A percentile compares a stretch with the other conserved stretches of the same genome.
Conservation (phyloP, 2,888 invertebrate species). For the Antheraea assamensis region DNA sequence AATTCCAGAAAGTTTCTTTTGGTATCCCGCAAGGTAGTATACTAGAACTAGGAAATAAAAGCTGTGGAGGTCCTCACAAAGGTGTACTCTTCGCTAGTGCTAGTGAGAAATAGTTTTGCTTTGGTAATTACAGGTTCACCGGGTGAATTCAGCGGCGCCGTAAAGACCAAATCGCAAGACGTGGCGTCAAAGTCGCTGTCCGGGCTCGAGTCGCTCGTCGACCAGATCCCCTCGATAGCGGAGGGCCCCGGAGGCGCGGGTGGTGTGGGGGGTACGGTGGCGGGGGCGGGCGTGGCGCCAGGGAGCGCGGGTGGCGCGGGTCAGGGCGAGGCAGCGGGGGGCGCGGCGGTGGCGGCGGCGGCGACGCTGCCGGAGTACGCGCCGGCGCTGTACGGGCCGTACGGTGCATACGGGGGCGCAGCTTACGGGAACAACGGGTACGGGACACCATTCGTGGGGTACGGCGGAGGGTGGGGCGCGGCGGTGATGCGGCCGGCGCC, state of each 20-base stretch:
- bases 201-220: slow-evolving; percentile 93
- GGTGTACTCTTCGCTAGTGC: too few relatives aligned
- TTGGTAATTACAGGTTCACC: slow-evolving; percentile 50
- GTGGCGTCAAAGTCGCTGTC: slow-evolving; percentile 93
- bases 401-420: slow-evolving; percentile 61
- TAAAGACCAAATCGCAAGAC: slow-evolving; percentile 83
- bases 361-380: slow-evolving; percentile 57
- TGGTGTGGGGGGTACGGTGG: too few relatives aligned
- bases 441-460: slow-evolving; percentile 76
- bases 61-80: too few relatives aligned
- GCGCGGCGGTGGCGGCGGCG: slow-evolving; percentile 35
- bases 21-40: too few relatives aligned
- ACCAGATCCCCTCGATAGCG: slow-evolving; percentile 94
- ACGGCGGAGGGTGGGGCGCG: slow-evolving; percentile 68
- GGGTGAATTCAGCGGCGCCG: slow-evolving; percentile 70
- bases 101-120: too few relatives aligned
- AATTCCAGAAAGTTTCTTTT: too few relatives aligned
- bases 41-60: too few relatives aligned
- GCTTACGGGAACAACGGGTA: slow-evolving; percentile 69
- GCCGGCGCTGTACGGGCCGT: slow-evolving; percentile 64
- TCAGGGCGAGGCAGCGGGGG: too few relatives aligned
- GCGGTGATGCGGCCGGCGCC: slow-evolving; percentile 77
- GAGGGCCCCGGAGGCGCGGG: slow-evolving; percentile 81
- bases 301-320: slow-evolving; percentile 31
- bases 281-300: slow-evolving; percentile 78